Percentiles rank a stretch among this genome's conserved stretches.
phyloP scores from a whole-genome alignment of 1,140 invertebrate species.

The Pseudomyrmex cubaensis region DNA sequence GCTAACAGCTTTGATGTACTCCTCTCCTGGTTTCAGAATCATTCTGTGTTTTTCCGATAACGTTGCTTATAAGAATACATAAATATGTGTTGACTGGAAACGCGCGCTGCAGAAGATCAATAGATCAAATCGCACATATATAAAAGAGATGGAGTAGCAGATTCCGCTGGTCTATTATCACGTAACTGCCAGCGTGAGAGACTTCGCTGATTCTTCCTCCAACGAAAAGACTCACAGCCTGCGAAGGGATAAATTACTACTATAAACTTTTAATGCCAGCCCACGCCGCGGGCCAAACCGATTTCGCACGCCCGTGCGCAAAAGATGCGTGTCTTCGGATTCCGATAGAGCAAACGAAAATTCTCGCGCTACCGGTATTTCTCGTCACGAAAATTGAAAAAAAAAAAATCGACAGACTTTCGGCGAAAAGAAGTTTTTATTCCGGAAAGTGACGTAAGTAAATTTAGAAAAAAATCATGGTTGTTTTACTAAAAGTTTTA shows the following conservation, averaged over 20 bases:
- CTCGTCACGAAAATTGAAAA: slow-evolving; percentile 24
- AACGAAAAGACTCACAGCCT: slow-evolving; percentile 22
- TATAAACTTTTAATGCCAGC: slow-evolving; percentile 75
- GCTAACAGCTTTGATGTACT: not conserved
- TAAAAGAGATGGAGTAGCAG: slow-evolving; percentile 25
- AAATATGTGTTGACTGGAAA: slow-evolving; percentile 9
- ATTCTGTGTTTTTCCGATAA: slow-evolving; percentile 27
- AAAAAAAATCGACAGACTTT: not conserved
- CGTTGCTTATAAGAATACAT: not conserved
- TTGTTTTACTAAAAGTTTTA: not conserved
- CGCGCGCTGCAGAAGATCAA: not conserved
- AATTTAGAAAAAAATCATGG: not conserved
- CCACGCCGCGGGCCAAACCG: slow-evolving; percentile 55
- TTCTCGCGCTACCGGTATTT: slow-evolving; percentile 44
- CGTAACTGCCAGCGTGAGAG: slow-evolving; percentile 74
- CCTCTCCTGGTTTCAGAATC: not conserved
- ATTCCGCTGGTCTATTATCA: slow-evolving; percentile 69
- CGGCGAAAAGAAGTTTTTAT: slow-evolving; percentile 7
- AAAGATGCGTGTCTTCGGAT: slow-evolving; percentile 64
- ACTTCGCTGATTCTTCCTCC: slow-evolving; percentile 58
- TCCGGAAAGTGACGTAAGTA: not conserved
- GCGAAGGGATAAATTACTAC: slow-evolving; percentile 74
- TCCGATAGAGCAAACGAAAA: slow-evolving; percentile 57
- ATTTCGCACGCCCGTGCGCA: slow-evolving; percentile 65
- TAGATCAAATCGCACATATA: slow-evolving; percentile 16